Evolutionary conservation across 1,140 invertebrate genomes (phyloP).

Genomic region (Ceratoteleas bidentatus): DNA sequence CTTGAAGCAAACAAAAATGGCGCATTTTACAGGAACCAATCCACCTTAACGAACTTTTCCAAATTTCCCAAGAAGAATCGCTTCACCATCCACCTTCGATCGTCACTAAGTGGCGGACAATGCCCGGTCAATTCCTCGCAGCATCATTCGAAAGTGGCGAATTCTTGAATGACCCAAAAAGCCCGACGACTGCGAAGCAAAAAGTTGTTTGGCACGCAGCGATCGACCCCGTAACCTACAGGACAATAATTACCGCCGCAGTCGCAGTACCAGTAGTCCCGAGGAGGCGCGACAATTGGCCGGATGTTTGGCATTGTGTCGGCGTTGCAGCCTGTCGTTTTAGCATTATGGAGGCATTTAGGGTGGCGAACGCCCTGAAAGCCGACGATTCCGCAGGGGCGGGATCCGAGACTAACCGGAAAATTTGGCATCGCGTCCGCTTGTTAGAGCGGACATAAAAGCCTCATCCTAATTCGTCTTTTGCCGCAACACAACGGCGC

Average conservation of each 20-base stretch:
- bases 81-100: neutral
- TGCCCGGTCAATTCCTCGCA: slow-evolving; percentile 32
- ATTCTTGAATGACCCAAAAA: slow-evolving; percentile 39
- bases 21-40: too few relatives aligned
- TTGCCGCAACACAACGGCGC: slow-evolving; percentile 30
- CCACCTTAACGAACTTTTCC: too few relatives aligned
- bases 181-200: slow-evolving; percentile 27
- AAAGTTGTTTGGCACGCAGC: slow-evolving; percentile 51
- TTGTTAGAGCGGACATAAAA: slow-evolving; percentile 59
- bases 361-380: slow-evolving; percentile 69
- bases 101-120: slow-evolving; percentile 36
- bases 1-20: too few relatives aligned
- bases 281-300: slow-evolving; percentile 77
- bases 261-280: slow-evolving; percentile 56
- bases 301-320: slow-evolving; percentile 78
- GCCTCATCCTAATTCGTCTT: slow-evolving; percentile 58
- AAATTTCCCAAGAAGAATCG: too few relatives aligned
- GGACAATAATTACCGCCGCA: slow-evolving; percentile 63
- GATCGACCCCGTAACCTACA: slow-evolving; percentile 67
- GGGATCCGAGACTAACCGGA: slow-evolving; percentile 71
- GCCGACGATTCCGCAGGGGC: slow-evolving; percentile 71
- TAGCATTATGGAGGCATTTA: slow-evolving; percentile 70
- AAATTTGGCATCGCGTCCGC: slow-evolving; percentile 61
- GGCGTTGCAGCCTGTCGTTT: slow-evolving; percentile 68
- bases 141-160: slow-evolving; percentile 57